These are phyloP conservation scores for Oreochromis mossambicus DNA, from an alignment of 2,797 vertebrate species.

Conservation along the genomic window DNA sequence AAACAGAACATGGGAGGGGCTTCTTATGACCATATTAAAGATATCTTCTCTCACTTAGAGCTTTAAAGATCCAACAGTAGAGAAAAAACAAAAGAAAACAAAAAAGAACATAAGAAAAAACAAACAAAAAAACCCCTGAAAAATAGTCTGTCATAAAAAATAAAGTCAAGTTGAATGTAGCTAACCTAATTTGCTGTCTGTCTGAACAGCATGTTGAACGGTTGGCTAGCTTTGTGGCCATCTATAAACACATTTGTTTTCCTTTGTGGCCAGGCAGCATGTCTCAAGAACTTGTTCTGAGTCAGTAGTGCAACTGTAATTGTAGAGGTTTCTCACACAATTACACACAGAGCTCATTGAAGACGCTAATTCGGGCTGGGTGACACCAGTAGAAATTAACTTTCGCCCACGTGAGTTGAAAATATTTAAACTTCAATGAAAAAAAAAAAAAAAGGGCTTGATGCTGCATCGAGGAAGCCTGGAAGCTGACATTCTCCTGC, in stretches of 20 bases:
- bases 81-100: not conserved
- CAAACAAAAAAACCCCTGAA: not conserved
- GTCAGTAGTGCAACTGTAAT: not conserved
- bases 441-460: not conserved
- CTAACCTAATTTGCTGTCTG: not conserved
- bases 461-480: not conserved
- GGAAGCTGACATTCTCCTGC: not conserved
- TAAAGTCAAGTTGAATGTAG: not conserved
- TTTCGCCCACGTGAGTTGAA: not conserved
- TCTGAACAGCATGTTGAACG: not conserved
- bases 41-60: not conserved
- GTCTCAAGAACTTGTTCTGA: not conserved
- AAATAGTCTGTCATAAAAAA: not conserved
- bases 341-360: not conserved
- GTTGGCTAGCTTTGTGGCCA: not conserved
- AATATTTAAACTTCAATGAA: not conserved
- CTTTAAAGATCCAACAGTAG: not conserved
- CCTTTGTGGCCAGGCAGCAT: not conserved
- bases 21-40: not conserved
- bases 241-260: not conserved
- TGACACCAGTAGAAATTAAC: not conserved
- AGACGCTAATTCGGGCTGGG: not conserved
- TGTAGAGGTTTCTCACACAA: not conserved
- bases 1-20: not conserved
- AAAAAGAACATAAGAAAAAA: not conserved